Conservation (phyloP, 2,113 vertebrate genomes). For the Albula goreensis region DNA sequence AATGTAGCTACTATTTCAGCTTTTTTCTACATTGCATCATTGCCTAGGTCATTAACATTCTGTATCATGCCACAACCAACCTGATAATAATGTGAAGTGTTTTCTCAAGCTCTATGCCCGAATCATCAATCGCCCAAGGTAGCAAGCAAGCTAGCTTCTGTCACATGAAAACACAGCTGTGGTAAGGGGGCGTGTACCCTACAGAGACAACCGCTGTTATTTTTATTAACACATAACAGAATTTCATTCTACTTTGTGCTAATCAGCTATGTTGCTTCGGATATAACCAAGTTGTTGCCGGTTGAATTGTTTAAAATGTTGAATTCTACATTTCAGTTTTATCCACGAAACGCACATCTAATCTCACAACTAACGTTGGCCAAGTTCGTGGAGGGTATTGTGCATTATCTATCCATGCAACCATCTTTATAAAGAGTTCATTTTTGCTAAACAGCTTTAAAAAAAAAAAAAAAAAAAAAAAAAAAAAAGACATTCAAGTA, state of each 20-base stretch:
- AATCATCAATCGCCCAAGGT: background rate
- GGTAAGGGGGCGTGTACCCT: slow-evolving; percentile 27
- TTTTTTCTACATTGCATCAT: background rate
- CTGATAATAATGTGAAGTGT: background rate
- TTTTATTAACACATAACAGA: background rate
- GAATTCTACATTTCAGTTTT: background rate
- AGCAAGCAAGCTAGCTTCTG: background rate
- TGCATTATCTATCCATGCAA: background rate
- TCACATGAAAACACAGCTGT: background rate
- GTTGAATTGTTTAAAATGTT: background rate
- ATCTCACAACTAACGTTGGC: background rate
- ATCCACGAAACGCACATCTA: background rate
- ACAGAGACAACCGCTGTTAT: background rate
- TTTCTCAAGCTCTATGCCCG: background rate
- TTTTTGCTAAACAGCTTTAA: background rate
- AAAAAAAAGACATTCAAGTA: background rate
- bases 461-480: background rate
- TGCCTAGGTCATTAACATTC: background rate
- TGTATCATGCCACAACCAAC: background rate
- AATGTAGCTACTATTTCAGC: background rate
- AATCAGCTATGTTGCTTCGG: no score
- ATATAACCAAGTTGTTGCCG: background rate
- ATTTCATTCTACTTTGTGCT: background rate
- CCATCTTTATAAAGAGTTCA: background rate
- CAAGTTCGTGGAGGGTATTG: background rate